These are phyloP conservation scores for Adelosebastes latens DNA, from an alignment of 2,797 vertebrate species.

Conservation along the genomic window DNA sequence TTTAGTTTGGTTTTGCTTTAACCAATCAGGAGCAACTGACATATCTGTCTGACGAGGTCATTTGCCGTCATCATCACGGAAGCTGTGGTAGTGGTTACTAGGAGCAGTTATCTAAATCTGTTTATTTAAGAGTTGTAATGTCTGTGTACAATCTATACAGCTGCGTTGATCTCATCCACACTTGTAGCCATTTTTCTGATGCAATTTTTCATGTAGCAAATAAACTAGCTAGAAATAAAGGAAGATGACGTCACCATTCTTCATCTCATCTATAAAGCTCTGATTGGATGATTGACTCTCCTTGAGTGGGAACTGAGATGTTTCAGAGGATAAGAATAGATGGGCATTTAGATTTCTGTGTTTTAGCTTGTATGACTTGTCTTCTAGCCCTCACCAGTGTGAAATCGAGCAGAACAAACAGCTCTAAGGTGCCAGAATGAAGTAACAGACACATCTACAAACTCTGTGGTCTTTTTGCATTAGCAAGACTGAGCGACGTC, in stretches of 20 bases:
- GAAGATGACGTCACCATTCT: not conserved
- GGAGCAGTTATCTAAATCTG: not conserved
- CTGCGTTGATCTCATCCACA: not conserved
- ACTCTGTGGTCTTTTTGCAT: conserved; percentile 1
- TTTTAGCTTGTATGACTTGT: not conserved
- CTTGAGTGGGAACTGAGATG: not conserved
- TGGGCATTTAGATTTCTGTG: not conserved
- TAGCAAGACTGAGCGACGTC: conserved; percentile 15
- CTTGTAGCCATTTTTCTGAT: not conserved
- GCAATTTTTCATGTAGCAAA: not conserved
- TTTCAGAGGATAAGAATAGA: not conserved
- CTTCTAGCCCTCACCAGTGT: not conserved
- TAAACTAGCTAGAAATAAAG: not conserved
- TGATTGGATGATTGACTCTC: not conserved
- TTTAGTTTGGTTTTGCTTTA: not conserved
- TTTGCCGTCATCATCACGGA: not conserved
- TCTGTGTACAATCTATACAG: not conserved
- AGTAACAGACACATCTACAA: conserved; percentile 3
- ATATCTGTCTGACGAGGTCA: not conserved
- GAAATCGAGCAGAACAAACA: not conserved
- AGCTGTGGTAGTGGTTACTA: too few relatives aligned
- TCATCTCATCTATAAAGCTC: not conserved
- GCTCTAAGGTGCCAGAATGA: not conserved
- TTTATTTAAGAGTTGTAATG: not conserved
- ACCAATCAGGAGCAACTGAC: not conserved